These are phyloP conservation scores for Apotomis capreana DNA, from an alignment of 2,888 invertebrate species.

Conservation along the genomic window DNA sequence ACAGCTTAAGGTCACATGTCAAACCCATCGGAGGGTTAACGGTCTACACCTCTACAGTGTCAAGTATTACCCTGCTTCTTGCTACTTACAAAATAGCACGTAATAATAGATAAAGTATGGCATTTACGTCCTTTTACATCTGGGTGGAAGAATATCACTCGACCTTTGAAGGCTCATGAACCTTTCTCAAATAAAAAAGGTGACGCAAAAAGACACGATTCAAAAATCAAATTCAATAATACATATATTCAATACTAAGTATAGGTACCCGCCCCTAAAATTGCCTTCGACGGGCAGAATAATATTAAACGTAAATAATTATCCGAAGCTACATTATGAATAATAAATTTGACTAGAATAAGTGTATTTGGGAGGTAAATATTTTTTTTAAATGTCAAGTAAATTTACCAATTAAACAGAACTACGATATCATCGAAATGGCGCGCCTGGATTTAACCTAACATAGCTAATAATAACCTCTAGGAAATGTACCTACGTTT, in stretches of 20 bases:
- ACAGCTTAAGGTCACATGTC: constrained; percentile 1
- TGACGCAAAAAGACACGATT: constrained; percentile 5
- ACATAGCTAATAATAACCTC: too few relatives aligned
- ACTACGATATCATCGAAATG: too few relatives aligned
- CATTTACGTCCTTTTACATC: background rate
- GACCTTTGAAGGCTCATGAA: constrained; percentile 15
- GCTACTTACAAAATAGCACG: background rate
- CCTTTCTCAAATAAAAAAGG: constrained; percentile 15
- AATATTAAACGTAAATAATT: constrained; percentile 2
- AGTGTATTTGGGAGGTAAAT: too few relatives aligned
- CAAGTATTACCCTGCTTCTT: background rate
- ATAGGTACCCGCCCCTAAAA: background rate
- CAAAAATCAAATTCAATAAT: constrained; percentile 11
- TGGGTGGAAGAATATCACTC: background rate
- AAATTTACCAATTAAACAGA: too few relatives aligned
- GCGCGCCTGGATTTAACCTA: too few relatives aligned
- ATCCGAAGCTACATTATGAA: background rate
- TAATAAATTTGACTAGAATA: background rate
- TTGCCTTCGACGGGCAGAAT: background rate
- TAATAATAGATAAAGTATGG: background rate
- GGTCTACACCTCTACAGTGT: background rate
- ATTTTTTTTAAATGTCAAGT: too few relatives aligned
- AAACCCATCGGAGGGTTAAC: background rate
- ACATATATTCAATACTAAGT: constrained; percentile 6
- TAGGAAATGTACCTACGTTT: too few relatives aligned